A percentile compares a stretch with the other conserved stretches of the same genome.
phyloP scores from a whole-genome alignment of 2,888 invertebrate genomes.

The Saturnia japonica region DNA sequence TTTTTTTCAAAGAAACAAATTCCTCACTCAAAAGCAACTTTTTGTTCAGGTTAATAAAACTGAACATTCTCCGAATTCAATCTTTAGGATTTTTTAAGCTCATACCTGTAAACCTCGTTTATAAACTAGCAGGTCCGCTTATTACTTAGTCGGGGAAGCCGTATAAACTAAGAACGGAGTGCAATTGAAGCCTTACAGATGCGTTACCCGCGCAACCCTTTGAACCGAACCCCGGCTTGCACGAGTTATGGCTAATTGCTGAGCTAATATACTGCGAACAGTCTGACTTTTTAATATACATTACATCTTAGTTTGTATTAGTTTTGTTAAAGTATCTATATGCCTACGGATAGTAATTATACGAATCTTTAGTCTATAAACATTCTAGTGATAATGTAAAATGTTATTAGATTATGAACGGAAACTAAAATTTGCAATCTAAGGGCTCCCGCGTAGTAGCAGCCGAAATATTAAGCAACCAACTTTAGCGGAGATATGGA shows the following conservation, averaged over 20 bases:
- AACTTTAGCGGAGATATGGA: too few species aligned
- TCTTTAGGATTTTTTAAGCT: not conserved
- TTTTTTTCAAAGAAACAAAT: not conserved
- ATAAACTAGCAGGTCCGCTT: slow-evolving; percentile 14
- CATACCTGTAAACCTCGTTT: not conserved
- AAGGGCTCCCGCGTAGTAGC: too few species aligned
- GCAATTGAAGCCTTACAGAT: slow-evolving; percentile 13
- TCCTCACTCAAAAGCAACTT: not conserved
- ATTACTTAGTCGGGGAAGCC: slow-evolving; percentile 16
- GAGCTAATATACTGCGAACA: slow-evolving; percentile 8
- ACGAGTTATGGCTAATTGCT: not conserved
- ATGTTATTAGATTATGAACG: too few species aligned
- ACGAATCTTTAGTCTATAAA: too few species aligned
- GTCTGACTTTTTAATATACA: not conserved
- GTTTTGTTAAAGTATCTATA: too few species aligned
- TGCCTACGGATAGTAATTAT: too few species aligned
- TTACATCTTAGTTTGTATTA: too few species aligned
- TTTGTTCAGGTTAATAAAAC: not conserved
- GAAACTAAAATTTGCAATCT: too few species aligned
- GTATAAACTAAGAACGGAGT: not conserved
- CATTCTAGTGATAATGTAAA: too few species aligned
- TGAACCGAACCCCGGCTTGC: not conserved
- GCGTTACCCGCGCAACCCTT: slow-evolving; percentile 20
- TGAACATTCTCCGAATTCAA: not conserved
- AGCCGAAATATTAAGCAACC: too few species aligned